Conservation (phyloP, 2,797 vertebrate species). For the Intellagama lesueurii region DNA sequence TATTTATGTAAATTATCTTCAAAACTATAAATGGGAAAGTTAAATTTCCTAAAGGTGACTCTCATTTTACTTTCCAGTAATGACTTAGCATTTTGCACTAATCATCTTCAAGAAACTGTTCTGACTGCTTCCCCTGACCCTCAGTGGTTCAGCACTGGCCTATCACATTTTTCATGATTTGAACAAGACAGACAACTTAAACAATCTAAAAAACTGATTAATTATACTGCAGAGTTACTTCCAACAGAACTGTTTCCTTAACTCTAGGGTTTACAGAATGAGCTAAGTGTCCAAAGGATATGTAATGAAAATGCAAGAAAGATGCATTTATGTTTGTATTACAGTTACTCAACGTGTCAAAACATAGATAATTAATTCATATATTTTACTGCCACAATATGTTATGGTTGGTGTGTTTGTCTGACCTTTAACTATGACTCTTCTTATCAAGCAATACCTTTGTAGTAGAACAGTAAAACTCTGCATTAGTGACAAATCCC, state of each 20-base stretch:
- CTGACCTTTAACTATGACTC: slow-evolving; percentile 71
- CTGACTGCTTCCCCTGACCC: slow-evolving; percentile 24
- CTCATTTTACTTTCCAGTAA: background rate
- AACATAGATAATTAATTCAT: slow-evolving; percentile 49
- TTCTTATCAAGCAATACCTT: slow-evolving; percentile 63
- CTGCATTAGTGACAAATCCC: slow-evolving; percentile 78
- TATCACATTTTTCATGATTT: slow-evolving; percentile 43
- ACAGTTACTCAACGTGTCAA: background rate
- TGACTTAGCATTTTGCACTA: slow-evolving; percentile 57
- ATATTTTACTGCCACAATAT: slow-evolving; percentile 30
- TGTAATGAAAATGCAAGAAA: slow-evolving; percentile 9
- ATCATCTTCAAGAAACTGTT: slow-evolving; percentile 66
- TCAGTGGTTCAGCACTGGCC: slow-evolving; percentile 20
- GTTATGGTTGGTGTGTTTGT: slow-evolving; percentile 30
- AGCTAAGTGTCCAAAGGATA: background rate
- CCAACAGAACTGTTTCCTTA: slow-evolving; percentile 27
- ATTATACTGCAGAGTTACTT: slow-evolving; percentile 36
- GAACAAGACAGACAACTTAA: slow-evolving; percentile 43
- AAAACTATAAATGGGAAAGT: background rate
- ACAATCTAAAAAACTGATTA: slow-evolving; percentile 42
- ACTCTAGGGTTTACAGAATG: background rate
- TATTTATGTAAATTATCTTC: background rate
- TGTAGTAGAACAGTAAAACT: slow-evolving; percentile 71
- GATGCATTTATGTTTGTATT: slow-evolving; percentile 19
- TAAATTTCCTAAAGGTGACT: background rate